Percentiles rank a stretch among this genome's conserved stretches.
Evolutionary conservation across 2,888 invertebrate species (phyloP).

Genomic region (Callyntrura sp.): DNA sequence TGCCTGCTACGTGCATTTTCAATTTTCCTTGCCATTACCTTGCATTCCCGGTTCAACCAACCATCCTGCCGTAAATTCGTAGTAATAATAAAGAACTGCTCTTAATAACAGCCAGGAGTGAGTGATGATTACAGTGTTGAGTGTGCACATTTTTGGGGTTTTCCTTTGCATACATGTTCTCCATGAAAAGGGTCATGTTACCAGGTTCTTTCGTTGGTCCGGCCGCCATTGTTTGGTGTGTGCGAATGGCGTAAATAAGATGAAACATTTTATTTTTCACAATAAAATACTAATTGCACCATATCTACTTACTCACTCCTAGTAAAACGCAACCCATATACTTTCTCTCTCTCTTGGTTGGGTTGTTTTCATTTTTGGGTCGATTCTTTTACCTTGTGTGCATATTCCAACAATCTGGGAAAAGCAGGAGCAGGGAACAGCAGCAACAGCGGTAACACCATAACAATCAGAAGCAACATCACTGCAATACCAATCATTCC

Average conservation of each 20-base stretch:
- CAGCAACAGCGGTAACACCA: not conserved
- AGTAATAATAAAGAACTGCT: constrained; percentile 10
- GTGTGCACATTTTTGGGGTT: constrained; percentile 33
- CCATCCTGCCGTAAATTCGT: not conserved
- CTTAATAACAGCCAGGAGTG: constrained; percentile 15
- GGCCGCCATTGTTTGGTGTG: not conserved
- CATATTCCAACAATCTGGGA: not conserved
- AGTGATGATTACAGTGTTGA: constrained; percentile 44
- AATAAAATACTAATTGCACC: constrained; percentile 51
- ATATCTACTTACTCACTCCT: not conserved
- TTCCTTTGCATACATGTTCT: not conserved
- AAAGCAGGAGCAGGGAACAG: not conserved
- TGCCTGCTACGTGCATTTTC: constrained; percentile 14
- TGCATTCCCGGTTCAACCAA: not conserved
- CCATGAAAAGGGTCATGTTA: too few relatives aligned
- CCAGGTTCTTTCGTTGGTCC: not conserved
- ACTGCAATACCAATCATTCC: constrained; percentile 30
- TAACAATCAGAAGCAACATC: not conserved
- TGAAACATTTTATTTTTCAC: constrained; percentile 16
- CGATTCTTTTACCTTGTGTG: constrained; percentile 2
- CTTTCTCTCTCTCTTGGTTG: not conserved
- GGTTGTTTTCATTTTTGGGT: not conserved
- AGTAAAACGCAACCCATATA: too few relatives aligned
- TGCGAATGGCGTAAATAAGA: not conserved
- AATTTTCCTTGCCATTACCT: not conserved